Conservation (phyloP, 1,140 invertebrate species). For the Argopecten irradians region DNA sequence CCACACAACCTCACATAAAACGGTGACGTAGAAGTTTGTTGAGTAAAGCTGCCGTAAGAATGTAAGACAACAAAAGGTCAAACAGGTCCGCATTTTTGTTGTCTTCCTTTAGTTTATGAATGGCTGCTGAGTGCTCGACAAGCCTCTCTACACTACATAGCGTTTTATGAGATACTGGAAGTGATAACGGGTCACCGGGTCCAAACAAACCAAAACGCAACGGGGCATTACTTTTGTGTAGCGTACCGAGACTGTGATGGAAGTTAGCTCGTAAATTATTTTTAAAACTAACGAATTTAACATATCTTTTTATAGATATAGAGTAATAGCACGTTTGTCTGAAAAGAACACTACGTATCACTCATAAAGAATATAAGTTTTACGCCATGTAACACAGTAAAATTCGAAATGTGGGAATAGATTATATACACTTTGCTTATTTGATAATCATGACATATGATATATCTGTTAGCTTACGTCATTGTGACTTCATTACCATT, state of each 20-base stretch:
- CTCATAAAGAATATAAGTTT: too few relatives aligned
- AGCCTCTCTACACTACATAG: not conserved
- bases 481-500: too few relatives aligned
- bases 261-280: not conserved
- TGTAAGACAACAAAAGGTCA: not conserved
- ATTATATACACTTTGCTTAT: too few relatives aligned
- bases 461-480: too few relatives aligned
- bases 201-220: not conserved
- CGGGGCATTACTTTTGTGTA: not conserved
- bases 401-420: too few relatives aligned
- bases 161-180: not conserved
- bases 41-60: not conserved
- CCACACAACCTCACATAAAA: not conserved
- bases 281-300: not conserved
- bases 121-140: not conserved
- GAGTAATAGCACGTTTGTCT: not conserved
- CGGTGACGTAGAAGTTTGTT: not conserved
- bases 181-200: not conserved
- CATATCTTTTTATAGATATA: too few relatives aligned
- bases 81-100: not conserved
- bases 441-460: too few relatives aligned
- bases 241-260: not conserved
- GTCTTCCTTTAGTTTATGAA: conserved; percentile 7
- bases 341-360: not conserved
- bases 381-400: too few relatives aligned